phyloP scores from a whole-genome alignment of 2,888 invertebrate genomes.

The Fissipunctia ypsillon region DNA sequence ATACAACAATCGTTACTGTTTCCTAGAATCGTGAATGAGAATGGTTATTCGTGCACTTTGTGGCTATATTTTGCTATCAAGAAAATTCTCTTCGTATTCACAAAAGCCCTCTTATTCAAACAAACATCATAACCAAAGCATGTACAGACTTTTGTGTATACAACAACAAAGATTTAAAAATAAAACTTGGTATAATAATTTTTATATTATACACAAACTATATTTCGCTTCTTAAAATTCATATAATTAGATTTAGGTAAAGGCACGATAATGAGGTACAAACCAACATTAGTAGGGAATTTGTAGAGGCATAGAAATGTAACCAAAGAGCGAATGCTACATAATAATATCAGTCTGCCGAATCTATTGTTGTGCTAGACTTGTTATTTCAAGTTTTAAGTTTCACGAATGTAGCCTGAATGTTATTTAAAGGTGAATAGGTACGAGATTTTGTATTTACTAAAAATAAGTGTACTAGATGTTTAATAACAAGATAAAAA shows the following conservation, averaged over 20 bases:
- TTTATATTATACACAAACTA: not conserved
- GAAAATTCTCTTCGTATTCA: slow-evolving; percentile 5
- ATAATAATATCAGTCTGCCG: slow-evolving; percentile 11
- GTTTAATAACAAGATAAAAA: not conserved
- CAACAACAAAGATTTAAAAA: slow-evolving; percentile 6
- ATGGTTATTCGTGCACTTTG: not conserved
- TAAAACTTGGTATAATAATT: not conserved
- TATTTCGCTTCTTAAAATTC: slow-evolving; percentile 11
- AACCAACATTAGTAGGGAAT: slow-evolving; percentile 1
- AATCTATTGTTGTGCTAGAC: slow-evolving; percentile 10
- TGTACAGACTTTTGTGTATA: not conserved
- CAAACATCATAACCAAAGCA: slow-evolving; percentile 1
- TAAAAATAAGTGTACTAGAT: not conserved
- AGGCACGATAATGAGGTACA: slow-evolving; percentile 15
- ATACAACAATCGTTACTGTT: slow-evolving; percentile 5
- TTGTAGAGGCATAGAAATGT: not conserved
- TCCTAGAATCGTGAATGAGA: slow-evolving; percentile 17
- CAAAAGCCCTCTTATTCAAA: slow-evolving; percentile 3
- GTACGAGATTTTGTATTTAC: not conserved
- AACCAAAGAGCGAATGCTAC: not conserved
- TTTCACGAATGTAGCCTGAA: not conserved
- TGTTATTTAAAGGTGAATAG: not conserved
- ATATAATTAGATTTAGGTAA: slow-evolving; percentile 5
- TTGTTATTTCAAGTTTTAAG: not conserved
- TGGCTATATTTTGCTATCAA: slow-evolving; percentile 1